Evolutionary conservation across 2,797 vertebrate species (phyloP).

Genomic region (Agapornis canus): DNA sequence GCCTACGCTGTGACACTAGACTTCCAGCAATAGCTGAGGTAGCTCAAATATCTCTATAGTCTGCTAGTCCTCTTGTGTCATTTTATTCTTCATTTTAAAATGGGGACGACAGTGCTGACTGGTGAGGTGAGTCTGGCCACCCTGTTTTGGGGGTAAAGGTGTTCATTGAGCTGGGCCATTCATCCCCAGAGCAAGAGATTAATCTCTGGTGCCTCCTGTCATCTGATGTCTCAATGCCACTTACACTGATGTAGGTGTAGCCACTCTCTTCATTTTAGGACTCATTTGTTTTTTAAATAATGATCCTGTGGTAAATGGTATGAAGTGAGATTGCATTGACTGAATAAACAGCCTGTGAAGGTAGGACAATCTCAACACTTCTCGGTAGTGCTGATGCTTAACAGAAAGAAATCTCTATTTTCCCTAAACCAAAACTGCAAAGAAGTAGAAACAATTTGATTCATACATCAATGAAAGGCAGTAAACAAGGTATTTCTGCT

Average conservation of each 20-base stretch:
- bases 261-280: neutral
- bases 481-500: neutral
- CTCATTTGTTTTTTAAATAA: neutral
- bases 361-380: neutral
- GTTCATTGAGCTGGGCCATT: neutral
- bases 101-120: neutral
- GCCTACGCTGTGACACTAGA: neutral
- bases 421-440: neutral
- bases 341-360: neutral
- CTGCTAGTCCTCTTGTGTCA: neutral
- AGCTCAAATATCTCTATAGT: neutral
- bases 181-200: neutral
- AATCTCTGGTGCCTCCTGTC: neutral
- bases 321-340: neutral
- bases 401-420: neutral
- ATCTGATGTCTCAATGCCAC: neutral
- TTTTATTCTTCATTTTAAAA: neutral
- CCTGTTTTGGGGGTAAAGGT: neutral
- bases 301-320: neutral
- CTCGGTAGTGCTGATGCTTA: neutral
- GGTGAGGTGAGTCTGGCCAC: neutral
- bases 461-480: neutral
- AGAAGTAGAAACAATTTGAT: neutral
- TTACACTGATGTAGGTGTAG: neutral
- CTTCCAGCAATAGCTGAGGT: neutral